phyloP scores from a whole-genome alignment of 2,797 vertebrate genomes.

The Anguilla anguilla region DNA sequence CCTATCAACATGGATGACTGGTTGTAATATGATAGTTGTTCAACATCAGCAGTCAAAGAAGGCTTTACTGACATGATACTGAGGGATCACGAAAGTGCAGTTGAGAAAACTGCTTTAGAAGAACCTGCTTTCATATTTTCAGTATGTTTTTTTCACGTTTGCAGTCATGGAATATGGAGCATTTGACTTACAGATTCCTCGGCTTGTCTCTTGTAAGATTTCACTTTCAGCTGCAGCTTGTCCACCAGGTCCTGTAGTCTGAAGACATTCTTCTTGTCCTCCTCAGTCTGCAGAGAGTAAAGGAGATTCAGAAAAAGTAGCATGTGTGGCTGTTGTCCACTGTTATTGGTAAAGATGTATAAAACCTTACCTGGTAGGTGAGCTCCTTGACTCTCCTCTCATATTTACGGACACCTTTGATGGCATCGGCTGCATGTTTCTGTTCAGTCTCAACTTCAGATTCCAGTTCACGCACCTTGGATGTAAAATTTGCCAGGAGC shows the following conservation, averaged over 20 bases:
- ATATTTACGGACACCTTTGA: conserved; percentile 78
- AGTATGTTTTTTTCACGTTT: too few relatives aligned
- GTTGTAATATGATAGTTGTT: too few relatives aligned
- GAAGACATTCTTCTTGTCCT: conserved; percentile 76
- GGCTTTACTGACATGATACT: too few relatives aligned
- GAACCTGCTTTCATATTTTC: too few relatives aligned
- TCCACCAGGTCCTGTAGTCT: conserved; percentile 77
- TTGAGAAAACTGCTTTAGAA: too few relatives aligned
- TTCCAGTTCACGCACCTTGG: conserved; percentile 70
- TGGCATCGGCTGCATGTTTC: conserved; percentile 62
- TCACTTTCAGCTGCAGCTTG: conserved; percentile 84
- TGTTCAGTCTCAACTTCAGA: conserved; percentile 66
- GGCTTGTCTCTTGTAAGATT: conserved; percentile 87
- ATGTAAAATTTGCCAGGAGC: neutral
- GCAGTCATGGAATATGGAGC: neutral
- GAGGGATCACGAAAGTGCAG: too few relatives aligned
- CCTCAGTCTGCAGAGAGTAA: conserved; percentile 55
- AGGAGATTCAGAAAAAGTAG: neutral
- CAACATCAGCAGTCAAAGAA: too few relatives aligned
- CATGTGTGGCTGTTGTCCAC: neutral
- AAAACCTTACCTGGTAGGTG: conserved; percentile 60
- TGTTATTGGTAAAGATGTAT: neutral
- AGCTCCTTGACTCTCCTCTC: conserved; percentile 68
- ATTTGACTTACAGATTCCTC: conserved; percentile 64
- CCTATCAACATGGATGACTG: too few relatives aligned